Base-by-base conservation (phyloP, 2,888 invertebrate species). In the Agelastica alni region DNA sequence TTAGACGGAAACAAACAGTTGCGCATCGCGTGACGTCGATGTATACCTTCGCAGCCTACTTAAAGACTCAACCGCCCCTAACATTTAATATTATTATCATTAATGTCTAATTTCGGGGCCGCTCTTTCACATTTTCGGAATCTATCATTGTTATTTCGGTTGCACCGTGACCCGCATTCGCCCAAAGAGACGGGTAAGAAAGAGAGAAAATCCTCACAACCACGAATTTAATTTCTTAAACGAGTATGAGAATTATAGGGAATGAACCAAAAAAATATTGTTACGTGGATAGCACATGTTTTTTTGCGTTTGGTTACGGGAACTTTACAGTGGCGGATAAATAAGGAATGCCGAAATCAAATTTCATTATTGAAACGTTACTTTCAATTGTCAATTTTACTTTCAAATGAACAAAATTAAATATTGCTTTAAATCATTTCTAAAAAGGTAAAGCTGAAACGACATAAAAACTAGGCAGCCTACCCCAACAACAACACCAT, bases 71-170 rank as follows among this genome's bases (percentile, higher is more conserved):
- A 42, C 59, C 56, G 61, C 61, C 59, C 52, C 51, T 58, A 59
- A 54, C 47, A 54, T 58, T 60, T 59, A 52, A 56, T 54, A 62
- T 59, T 54, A 62, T 62, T 56, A 47, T 56, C 32, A 60, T 62
- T 62, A 59, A 51, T 57, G 31, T 52, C 47, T 61, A 61, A 59
- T 61, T 61, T 59, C 45, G 54, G 54, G 46, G 30, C 56, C 10
- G 32, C 18, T 49, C 56, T 53, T 54, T 48, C 48, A 51, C 52
- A 43, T 52, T 51, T 52, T 52, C 51, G 52, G 52, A 55, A 53
- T 53, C 53, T 56, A 58, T 60, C 53, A 56, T 56, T 58, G 52
- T 60, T 60, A 53, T 60, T 56, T 53, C 53, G 42, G 26, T 54
- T 20, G 37, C 37, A 53, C 52, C 60, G 60, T 60, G 60, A 60